phyloP scores from a whole-genome alignment of 2,888 invertebrate species.

The Acanthacorydalis orientalis region DNA sequence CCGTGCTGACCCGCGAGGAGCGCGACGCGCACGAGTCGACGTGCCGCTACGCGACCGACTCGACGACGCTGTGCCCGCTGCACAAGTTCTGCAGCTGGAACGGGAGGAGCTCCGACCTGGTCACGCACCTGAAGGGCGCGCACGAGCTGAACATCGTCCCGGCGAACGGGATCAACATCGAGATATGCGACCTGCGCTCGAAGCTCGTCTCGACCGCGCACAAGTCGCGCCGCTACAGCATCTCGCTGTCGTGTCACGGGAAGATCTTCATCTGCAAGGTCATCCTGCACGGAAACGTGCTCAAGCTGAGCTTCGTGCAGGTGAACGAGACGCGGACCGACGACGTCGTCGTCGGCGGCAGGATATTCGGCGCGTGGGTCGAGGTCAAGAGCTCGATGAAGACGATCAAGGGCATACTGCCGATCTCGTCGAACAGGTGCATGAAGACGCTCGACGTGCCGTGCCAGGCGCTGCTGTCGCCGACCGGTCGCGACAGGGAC shows the following conservation, averaged over 20 bases:
- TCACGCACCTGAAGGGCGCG: constrained; percentile 11
- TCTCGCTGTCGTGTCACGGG: constrained; percentile 7
- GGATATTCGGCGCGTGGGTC: constrained; percentile 6
- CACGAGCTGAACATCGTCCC: constrained; percentile 13
- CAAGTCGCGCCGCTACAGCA: constrained; percentile 5
- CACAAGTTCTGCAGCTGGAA: constrained; percentile 11
- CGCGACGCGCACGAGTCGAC: constrained; percentile 13
- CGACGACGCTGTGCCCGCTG: constrained; percentile 10
- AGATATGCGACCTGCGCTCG: constrained; percentile 13
- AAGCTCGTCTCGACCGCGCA: constrained; percentile 7
- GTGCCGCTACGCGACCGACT: constrained; percentile 10
- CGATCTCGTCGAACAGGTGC: not conserved
- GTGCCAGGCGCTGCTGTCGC: constrained; percentile 4
- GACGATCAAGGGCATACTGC: constrained; percentile 6
- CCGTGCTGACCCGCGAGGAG: constrained; percentile 11
- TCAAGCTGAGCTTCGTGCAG: constrained; percentile 4
- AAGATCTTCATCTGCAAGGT: constrained; percentile 8
- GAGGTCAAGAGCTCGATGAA: constrained; percentile 5
- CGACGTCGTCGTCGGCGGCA: not conserved
- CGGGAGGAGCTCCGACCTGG: constrained; percentile 11
- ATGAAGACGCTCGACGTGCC: constrained; percentile 6
- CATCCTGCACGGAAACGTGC: constrained; percentile 6
- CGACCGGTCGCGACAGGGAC: constrained; percentile 4
- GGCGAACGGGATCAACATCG: constrained; percentile 12
- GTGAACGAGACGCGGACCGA: not conserved